phyloP scores from a whole-genome alignment of 2,888 invertebrate genomes.

The Chaetoderma sp. region DNA sequence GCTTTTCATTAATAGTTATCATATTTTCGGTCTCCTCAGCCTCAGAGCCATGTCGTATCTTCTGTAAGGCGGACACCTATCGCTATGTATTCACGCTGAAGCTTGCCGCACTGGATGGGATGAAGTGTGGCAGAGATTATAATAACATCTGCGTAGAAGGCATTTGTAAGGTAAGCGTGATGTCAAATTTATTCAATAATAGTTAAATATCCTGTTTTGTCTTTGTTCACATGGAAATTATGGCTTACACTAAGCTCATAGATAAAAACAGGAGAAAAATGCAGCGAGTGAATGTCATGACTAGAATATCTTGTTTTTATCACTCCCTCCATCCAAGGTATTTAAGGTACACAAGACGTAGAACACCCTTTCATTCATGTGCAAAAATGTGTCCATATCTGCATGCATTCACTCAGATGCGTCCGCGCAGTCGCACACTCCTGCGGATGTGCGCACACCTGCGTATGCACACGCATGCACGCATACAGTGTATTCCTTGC shows the following conservation, averaged over 20 bases:
- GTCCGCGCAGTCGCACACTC: no score
- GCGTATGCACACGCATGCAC: no score
- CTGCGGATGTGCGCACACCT: no score
- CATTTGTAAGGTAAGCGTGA: conserved; percentile 75
- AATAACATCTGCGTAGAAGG: conserved; percentile 93
- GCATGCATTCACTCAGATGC: no score
- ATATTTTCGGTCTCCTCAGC: no score
- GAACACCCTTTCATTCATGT: no score
- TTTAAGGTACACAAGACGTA: no score
- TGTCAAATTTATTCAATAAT: not conserved
- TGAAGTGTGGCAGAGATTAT: conserved; percentile 78
- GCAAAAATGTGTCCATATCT: no score
- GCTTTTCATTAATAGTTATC: no score
- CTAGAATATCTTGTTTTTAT: no score
- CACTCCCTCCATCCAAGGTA: no score
- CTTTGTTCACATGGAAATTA: not conserved
- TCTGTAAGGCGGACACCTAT: conserved; percentile 94
- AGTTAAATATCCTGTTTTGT: not conserved
- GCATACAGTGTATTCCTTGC: no score
- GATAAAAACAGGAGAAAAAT: not conserved
- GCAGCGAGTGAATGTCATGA: not conserved
- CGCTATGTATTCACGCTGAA: conserved; percentile 92
- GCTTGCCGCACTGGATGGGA: conserved; percentile 80
- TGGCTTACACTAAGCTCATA: not conserved
- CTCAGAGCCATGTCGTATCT: conserved; percentile 90